Base-by-base conservation (phyloP, 2,888 invertebrate genomes). In the Oegoconia quadripuncta region DNA sequence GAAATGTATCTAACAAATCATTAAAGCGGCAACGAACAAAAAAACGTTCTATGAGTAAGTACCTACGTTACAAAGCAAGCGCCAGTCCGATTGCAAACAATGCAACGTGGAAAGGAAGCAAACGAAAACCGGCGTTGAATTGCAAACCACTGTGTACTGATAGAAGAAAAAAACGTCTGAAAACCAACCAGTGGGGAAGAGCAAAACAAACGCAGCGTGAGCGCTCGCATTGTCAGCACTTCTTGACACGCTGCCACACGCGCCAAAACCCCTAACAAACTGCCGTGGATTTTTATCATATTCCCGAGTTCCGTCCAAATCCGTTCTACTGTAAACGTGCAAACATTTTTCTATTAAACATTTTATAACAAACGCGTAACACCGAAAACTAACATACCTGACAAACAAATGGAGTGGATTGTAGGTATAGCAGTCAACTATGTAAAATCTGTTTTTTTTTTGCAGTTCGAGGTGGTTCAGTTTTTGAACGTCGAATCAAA, bases 41-140 rank as follows among this genome's bases (percentile, higher is more conserved):
- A 68, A 61, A 41, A 47, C 49, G 44, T 52, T 52, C 46, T 48
- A 54, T 40, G 48, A 66, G 61, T 58, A 63, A 54, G n/a, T n/a
- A 62, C 63, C 64, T 58, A 60, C 56, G 59, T 63, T 63, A 63
- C 66, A 71, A 69, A 69, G 65, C 64, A 59, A n/a, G 51, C 54
- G 55, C 53, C 55, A 52, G 69, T 59, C 65, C 56, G 59, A 67
- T 65, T 50, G 59, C 65, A 67, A 70, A 74, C 74, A 72, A 75
- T 64, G 69, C 66, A 58, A 66, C 59, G 64, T 52, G 62, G 65
- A 67, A 64, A 59, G 59, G 60, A 69, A 72, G 68, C 66, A 70
- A 75, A 69, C 68, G 69, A 70, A 71, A 71, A 73, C 68, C 65
- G 64, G 62, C 64, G 64, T 63, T 64, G 69, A 72, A 74, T 73